Evolutionary conservation across 2,113 vertebrate genomes (phyloP).

Genomic region (Brachionichthys hirsutus): DNA sequence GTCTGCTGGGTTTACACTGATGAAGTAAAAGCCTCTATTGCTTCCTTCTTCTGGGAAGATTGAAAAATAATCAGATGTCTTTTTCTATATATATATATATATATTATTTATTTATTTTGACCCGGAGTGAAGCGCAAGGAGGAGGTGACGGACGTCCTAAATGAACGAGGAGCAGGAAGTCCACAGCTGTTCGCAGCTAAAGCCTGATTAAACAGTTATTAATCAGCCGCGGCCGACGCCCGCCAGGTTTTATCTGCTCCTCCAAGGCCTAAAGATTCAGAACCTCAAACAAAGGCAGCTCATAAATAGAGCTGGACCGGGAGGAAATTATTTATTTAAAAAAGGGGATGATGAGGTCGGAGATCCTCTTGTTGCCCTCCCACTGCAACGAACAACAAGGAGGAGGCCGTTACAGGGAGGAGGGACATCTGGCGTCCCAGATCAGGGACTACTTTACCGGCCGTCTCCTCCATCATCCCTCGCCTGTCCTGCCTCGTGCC

Average conservation of each 20-base stretch:
- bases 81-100: too few relatives aligned
- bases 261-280: slow-evolving; percentile 21
- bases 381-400: too few relatives aligned
- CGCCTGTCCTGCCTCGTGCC: slow-evolving; percentile 18
- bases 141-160: slow-evolving; percentile 39
- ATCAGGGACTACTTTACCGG: neutral
- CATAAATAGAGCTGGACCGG: neutral
- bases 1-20: too few relatives aligned
- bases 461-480: slow-evolving; percentile 38
- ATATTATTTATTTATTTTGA: neutral
- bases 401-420: neutral
- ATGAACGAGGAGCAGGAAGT: slow-evolving; percentile 54
- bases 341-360: too few relatives aligned
- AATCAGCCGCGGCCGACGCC: slow-evolving; percentile 54
- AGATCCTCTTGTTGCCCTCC: too few relatives aligned
- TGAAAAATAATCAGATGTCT: too few relatives aligned
- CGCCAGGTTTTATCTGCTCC: slow-evolving; percentile 38
- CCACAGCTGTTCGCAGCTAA: slow-evolving; percentile 59
- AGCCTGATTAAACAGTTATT: slow-evolving; percentile 68
- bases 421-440: slow-evolving; percentile 6
- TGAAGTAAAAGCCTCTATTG: too few relatives aligned
- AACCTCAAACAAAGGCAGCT: neutral
- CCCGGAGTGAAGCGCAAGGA: slow-evolving; percentile 10
- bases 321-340: too few relatives aligned
- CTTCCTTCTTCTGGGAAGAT: too few relatives aligned